Conservation (phyloP, 2,113 vertebrate genomes). For the Gymnorhina tibicen region DNA sequence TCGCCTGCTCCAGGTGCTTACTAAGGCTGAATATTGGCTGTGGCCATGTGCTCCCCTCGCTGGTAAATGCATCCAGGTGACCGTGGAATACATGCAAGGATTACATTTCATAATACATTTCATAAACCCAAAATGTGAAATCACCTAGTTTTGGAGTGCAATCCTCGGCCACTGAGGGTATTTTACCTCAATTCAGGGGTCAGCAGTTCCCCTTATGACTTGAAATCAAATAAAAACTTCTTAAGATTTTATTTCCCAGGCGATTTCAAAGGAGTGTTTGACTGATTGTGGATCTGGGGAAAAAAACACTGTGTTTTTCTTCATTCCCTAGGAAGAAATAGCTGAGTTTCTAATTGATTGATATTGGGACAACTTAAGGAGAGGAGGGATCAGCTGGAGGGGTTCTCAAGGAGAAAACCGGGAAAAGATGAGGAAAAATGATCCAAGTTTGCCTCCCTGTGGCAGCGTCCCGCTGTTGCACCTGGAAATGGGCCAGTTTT, state of each 20-base stretch:
- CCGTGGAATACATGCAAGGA: neutral
- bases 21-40: neutral
- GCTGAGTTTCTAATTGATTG: neutral
- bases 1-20: neutral
- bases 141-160: neutral
- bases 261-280: neutral
- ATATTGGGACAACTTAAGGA: neutral
- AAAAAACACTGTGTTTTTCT: neutral
- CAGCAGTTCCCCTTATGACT: neutral
- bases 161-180: fast-evolving
- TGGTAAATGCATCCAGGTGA: neutral
- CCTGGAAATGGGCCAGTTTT: neutral
- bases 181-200: neutral
- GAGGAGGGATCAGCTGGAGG: neutral
- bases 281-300: neutral
- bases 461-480: neutral
- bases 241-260: neutral
- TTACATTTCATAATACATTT: fast-evolving
- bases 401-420: neutral
- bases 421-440: neutral
- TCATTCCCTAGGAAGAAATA: neutral
- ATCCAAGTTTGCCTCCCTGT: neutral
- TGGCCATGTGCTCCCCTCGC: neutral
- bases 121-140: neutral
- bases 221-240: neutral